These are phyloP conservation scores for Potamarius usumacintae DNA, from an alignment of 2,113 vertebrate species.

Conservation along the genomic window DNA sequence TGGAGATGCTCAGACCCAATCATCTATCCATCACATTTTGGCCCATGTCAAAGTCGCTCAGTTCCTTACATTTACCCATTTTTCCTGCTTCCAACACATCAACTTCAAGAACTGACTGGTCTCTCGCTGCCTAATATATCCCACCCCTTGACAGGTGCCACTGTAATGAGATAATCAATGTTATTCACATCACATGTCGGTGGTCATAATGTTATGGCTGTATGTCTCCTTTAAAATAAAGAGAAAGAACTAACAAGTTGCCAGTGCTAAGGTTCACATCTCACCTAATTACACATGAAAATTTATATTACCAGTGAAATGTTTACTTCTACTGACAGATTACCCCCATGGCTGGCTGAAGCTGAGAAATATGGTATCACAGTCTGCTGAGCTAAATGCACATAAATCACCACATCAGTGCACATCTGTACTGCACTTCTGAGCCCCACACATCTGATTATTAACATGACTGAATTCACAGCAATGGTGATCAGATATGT, in stretches of 20 bases:
- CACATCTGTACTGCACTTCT: not conserved
- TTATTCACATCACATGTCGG: too few species aligned
- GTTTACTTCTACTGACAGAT: not conserved
- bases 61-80: too few species aligned
- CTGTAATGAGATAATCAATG: too few species aligned
- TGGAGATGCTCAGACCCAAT: too few species aligned
- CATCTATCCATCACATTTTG: too few species aligned
- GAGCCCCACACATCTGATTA: not conserved
- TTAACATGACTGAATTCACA: constrained; percentile 21
- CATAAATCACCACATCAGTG: not conserved
- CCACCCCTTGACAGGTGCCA: too few species aligned
- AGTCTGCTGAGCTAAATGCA: not conserved
- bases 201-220: too few species aligned
- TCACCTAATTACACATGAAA: not conserved
- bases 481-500: not conserved
- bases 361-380: not conserved
- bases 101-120: too few species aligned
- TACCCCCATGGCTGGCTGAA: not conserved
- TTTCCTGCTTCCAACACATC: too few species aligned
- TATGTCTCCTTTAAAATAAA: not conserved
- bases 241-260: not conserved
- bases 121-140: too few species aligned
- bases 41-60: too few species aligned
- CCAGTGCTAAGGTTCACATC: not conserved
- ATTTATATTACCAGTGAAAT: not conserved